Evolutionary conservation across 1,140 invertebrate species (phyloP), one percentile per base, ranked within the genome.

Genomic region (Drosophila fuyamai): DNA sequence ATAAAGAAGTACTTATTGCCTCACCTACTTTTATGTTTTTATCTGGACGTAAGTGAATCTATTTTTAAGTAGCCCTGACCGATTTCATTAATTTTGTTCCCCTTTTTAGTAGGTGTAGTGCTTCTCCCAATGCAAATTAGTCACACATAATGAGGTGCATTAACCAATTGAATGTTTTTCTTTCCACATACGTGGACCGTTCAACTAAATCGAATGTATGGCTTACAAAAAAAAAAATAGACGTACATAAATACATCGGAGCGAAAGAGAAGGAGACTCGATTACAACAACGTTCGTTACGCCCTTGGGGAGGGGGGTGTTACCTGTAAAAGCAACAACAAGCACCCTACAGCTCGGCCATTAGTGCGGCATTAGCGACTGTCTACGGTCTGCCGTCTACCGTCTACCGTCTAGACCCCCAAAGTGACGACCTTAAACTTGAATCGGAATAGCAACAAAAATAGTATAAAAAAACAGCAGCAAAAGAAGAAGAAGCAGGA

Each of bases 371-470:
- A 84, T 84, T 84, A 84, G 62, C 77, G 77, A 73, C 81, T 76
- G 79, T 78, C 67, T 60, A 65, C 61, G 4, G 61, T 41, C 58
- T 53, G 7, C 50, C 3, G 76, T 57, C 58, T 43, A 16, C 23
- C n/a, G 59, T 55, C 59, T 41, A 46, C 41, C 9, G 61, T 61
- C 60, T 61, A 81, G 74, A 63, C 62, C 51, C 56, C 32, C 59
- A 47, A 59, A 61, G 65, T 29, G n/a, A 36, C 54, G 82, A 88
- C 82, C 82, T 86, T 86, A 86, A 86, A 86, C 82, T 86, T 86
- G 82, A 86, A 82, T 88, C 83, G 79, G 66, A 68, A 56, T 44
- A 60, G 46, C 44, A 67, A 73, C 46, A 74, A 66, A 47, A 66
- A 50, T 13, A 5, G 14, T 23, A 56, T 54, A 59, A 81, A 81